Conservation (phyloP, 2,113 vertebrate genomes). For the Rousettus leschenaultii region DNA sequence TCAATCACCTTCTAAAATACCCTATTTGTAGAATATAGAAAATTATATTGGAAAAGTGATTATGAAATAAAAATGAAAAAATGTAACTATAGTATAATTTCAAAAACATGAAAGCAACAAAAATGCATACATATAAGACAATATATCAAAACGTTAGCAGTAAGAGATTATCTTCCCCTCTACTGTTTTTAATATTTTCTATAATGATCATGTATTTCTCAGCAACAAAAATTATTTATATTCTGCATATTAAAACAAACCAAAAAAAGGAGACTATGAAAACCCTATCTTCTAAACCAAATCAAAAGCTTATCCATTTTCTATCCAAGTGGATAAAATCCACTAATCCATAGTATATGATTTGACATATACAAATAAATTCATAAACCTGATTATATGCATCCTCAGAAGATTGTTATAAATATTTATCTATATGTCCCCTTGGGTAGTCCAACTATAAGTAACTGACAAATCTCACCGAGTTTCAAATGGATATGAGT, state of each 20-base stretch:
- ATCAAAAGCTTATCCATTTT: not conserved
- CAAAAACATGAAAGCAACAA: not conserved
- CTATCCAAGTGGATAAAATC: not conserved
- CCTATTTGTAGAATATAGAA: not conserved
- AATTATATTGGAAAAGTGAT: not conserved
- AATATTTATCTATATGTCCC: not conserved
- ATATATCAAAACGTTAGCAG: not conserved
- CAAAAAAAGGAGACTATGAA: not conserved
- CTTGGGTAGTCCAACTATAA: not conserved
- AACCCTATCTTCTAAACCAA: slow-evolving; percentile 1
- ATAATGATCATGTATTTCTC: not conserved
- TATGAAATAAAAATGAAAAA: not conserved
- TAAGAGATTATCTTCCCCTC: not conserved
- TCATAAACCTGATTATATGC: not conserved
- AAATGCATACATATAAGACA: not conserved
- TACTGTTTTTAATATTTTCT: not conserved
- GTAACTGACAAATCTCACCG: not conserved
- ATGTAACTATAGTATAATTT: not conserved
- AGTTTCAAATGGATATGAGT: slow-evolving; percentile 3
- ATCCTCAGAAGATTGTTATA: not conserved
- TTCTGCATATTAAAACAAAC: not conserved
- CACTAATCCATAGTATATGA: not conserved
- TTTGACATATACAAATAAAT: not conserved
- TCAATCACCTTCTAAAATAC: not conserved
- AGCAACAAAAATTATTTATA: not conserved